Percentiles rank a stretch among this genome's conserved stretches.
phyloP scores from a whole-genome alignment of 2,113 vertebrate genomes.

The Mionectes macconnelli region DNA sequence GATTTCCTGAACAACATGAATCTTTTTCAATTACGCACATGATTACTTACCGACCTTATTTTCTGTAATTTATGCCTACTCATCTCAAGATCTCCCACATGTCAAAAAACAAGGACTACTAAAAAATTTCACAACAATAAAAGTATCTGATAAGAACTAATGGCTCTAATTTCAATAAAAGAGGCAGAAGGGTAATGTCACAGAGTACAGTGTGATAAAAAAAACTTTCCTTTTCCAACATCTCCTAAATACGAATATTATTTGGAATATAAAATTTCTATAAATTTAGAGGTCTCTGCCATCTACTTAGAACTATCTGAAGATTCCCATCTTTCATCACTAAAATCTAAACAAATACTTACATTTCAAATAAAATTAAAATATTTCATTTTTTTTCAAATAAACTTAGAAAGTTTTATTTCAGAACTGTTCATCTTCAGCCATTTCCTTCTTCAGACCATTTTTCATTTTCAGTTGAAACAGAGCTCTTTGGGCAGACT shows the following conservation, averaged over 20 bases:
- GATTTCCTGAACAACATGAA: not conserved
- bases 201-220: not conserved
- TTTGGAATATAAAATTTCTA: not conserved
- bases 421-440: not conserved
- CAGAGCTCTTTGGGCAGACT: not conserved
- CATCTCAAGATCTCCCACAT: not conserved
- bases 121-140: not conserved
- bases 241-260: not conserved
- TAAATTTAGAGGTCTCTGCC: not conserved
- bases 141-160: not conserved
- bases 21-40: not conserved
- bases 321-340: not conserved
- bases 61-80: not conserved
- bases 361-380: not conserved
- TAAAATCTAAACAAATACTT: not conserved
- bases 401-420: not conserved
- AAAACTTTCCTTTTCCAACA: not conserved
- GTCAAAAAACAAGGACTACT: not conserved
- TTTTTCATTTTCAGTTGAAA: not conserved
- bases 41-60: not conserved
- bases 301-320: not conserved
- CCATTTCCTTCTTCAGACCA: not conserved
- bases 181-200: not conserved
- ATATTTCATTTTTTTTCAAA: not conserved
- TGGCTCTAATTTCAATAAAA: not conserved